A percentile compares a stretch with the other conserved stretches of the same genome.
phyloP scores from a whole-genome alignment of 2,888 invertebrate species.

The Ophion slaviceki region DNA sequence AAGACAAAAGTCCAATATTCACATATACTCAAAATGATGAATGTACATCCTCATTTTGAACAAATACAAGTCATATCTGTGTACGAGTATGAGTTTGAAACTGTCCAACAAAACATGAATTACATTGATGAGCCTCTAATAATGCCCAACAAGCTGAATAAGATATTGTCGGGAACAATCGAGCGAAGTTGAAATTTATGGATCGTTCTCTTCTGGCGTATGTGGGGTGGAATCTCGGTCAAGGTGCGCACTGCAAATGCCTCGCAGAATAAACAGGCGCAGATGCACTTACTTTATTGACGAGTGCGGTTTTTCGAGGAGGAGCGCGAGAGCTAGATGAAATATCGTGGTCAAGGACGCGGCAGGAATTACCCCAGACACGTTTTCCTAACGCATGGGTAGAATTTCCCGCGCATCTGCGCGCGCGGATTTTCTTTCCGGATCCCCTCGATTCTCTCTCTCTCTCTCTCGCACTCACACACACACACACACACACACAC shows the following conservation, averaged over 20 bases:
- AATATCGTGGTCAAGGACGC: slow-evolving; percentile 52
- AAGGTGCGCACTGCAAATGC: slow-evolving; percentile 43
- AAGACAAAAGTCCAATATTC: too few relatives aligned
- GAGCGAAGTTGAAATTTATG: slow-evolving; percentile 8
- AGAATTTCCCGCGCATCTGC: slow-evolving; percentile 64
- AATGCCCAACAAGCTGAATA: neutral
- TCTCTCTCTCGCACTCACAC: too few relatives aligned
- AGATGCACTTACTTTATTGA: slow-evolving; percentile 40
- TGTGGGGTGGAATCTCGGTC: slow-evolving; percentile 33
- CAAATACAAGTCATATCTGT: too few relatives aligned
- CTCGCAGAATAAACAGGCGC: slow-evolving; percentile 19
- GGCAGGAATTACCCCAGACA: slow-evolving; percentile 21
- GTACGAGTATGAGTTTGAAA: neutral
- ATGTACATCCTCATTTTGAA: too few relatives aligned
- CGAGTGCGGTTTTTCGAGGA: slow-evolving; percentile 30
- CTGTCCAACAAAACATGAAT: neutral
- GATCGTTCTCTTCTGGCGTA: slow-evolving; percentile 2
- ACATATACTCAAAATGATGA: too few relatives aligned
- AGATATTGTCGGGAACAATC: slow-evolving; percentile 5
- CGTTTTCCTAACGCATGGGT: slow-evolving; percentile 40
- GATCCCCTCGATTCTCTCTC: slow-evolving; percentile 54
- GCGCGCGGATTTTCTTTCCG: slow-evolving; percentile 55
- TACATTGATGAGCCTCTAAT: neutral
- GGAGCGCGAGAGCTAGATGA: slow-evolving; percentile 24
- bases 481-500: too few relatives aligned